Evolutionary conservation across 2,797 vertebrate genomes (phyloP).

Genomic region (Enteromius radiatus): DNA sequence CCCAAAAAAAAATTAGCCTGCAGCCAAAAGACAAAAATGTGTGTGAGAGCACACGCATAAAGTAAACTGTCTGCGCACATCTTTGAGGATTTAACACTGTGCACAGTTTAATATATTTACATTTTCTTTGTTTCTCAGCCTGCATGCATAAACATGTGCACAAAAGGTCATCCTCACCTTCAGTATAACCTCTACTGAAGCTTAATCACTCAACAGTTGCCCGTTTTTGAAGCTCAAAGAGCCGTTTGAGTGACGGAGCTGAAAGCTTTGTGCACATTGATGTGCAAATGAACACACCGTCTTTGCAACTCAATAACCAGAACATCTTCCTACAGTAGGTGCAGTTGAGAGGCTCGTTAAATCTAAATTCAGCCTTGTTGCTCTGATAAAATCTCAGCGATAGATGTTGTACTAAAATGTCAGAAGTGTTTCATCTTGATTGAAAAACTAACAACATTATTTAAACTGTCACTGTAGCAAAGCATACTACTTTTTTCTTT

Average conservation of each 20-base stretch:
- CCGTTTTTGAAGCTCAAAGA: constrained; percentile 39
- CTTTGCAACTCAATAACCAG: constrained; percentile 45
- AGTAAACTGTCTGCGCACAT: constrained; percentile 41
- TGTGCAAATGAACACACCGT: constrained; percentile 52
- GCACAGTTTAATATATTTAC: constrained; percentile 22
- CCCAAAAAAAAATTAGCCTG: constrained; percentile 28
- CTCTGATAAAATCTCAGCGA: constrained; percentile 23
- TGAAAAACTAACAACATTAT: not conserved
- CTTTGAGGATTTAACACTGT: constrained; percentile 39
- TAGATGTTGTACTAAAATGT: not conserved
- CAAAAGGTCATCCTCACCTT: constrained; percentile 44
- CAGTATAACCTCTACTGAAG: constrained; percentile 34
- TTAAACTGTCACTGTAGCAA: not conserved
- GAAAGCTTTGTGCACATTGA: constrained; percentile 45
- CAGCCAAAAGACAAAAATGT: constrained; percentile 43
- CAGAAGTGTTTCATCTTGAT: not conserved
- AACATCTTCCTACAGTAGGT: constrained; percentile 15
- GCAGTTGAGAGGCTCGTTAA: not conserved
- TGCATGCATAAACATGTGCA: not conserved
- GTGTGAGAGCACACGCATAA: constrained; percentile 5
- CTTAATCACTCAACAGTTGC: constrained; percentile 31
- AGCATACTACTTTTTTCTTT: no score
- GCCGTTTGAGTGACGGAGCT: constrained; percentile 16
- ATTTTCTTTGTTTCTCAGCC: constrained; percentile 11
- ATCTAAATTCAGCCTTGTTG: not conserved